A percentile compares a stretch with the other conserved stretches of the same genome.
phyloP scores from a whole-genome alignment of 2,888 invertebrate genomes.

The Bellardia pandia region DNA sequence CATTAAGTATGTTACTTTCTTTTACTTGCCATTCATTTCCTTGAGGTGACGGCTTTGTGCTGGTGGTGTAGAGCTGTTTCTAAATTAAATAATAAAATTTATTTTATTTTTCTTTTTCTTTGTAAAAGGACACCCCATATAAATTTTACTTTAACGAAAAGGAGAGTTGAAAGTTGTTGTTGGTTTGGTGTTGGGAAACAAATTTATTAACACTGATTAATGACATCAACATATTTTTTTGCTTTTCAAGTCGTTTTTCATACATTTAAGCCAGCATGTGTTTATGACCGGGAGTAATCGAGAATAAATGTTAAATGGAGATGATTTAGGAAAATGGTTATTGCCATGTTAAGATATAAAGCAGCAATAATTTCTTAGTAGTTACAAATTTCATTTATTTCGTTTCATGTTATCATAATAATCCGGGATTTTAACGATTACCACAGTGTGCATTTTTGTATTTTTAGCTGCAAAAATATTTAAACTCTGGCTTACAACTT shows the following conservation, averaged over 20 bases:
- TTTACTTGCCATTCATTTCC: slow-evolving; percentile 43
- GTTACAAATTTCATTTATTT: too few relatives aligned
- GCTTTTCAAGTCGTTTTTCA: background rate
- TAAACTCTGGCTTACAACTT: too few relatives aligned
- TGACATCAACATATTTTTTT: slow-evolving; percentile 36
- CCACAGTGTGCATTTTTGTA: too few relatives aligned
- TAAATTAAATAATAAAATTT: slow-evolving; percentile 53
- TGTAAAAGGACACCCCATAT: slow-evolving; percentile 17
- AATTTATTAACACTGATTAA: slow-evolving; percentile 46
- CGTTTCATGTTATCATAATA: too few relatives aligned
- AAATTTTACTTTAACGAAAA: background rate
- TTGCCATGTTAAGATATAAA: too few relatives aligned
- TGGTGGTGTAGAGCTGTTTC: background rate
- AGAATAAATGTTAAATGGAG: background rate
- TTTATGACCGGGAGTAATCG: too few relatives aligned
- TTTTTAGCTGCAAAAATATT: too few relatives aligned
- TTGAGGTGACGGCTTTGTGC: slow-evolving; percentile 8
- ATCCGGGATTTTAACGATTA: too few relatives aligned
- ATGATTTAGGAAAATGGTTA: too few relatives aligned
- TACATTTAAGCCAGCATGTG: background rate
- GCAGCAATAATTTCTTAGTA: too few relatives aligned
- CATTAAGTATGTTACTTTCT: slow-evolving; percentile 55
- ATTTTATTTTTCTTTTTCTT: slow-evolving; percentile 22
- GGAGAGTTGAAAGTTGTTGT: background rate
- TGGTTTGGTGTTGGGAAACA: background rate